phyloP scores from a whole-genome alignment of 2,113 vertebrate species.

The Zosterops hypoxanthus region DNA sequence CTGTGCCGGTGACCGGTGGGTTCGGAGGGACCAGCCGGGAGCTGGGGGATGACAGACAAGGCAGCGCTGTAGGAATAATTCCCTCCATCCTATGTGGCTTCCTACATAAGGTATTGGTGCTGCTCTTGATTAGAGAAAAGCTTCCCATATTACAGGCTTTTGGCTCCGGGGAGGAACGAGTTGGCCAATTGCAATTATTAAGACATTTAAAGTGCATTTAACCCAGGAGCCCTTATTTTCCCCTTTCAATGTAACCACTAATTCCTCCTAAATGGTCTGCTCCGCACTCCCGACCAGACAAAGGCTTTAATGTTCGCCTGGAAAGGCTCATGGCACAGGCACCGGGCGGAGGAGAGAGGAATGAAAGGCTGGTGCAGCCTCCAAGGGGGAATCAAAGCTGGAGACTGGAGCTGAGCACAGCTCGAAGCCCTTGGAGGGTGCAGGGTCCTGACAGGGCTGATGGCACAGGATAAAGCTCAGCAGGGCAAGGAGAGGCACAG shows the following conservation, averaged over 20 bases:
- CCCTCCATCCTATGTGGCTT: conserved; percentile 56
- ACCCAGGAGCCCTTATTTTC: conserved; percentile 60
- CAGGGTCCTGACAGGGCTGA: not conserved
- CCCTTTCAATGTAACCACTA: conserved; percentile 60
- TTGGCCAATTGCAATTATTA: conserved; percentile 71
- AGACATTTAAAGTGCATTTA: conserved; percentile 71
- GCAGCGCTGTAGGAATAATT: conserved; percentile 14
- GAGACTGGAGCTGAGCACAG: not conserved
- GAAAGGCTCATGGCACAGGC: conserved; percentile 16
- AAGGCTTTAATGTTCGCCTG: conserved; percentile 52
- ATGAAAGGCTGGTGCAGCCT: conserved; percentile 24
- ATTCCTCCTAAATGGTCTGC: conserved; percentile 49
- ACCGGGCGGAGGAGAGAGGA: not conserved
- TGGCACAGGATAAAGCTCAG: not conserved
- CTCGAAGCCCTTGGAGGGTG: not conserved
- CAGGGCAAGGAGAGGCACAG: not conserved
- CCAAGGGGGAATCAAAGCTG: not conserved
- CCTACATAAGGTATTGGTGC: conserved; percentile 57
- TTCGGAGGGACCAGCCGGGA: not conserved
- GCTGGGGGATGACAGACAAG: not conserved
- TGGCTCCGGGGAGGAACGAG: conserved; percentile 60
- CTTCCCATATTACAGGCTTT: conserved; percentile 67
- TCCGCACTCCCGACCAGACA: conserved; percentile 31
- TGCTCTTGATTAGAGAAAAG: conserved; percentile 62
- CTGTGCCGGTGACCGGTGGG: not conserved